These are phyloP conservation scores for Epistrophe grossulariae DNA, from an alignment of 2,888 invertebrate genomes.

Conservation along the genomic window DNA sequence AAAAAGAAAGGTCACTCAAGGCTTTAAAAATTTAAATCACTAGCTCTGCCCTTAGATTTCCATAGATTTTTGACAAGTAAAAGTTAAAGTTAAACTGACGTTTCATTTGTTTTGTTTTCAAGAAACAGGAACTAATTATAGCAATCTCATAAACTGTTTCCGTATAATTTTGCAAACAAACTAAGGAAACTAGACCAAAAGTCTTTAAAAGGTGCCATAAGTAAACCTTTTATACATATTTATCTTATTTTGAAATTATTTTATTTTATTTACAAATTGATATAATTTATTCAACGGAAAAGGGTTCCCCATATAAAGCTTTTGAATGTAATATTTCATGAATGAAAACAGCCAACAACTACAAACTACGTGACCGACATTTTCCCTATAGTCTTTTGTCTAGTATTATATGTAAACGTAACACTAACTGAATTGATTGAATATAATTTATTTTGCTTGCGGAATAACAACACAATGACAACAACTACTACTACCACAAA, in stretches of 20 bases:
- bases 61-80: too few species aligned
- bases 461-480: conserved; percentile 15
- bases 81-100: too few species aligned
- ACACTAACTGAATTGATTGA: conserved; percentile 10
- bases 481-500: neutral
- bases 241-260: neutral
- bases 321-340: neutral
- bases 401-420: neutral
- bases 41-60: too few species aligned
- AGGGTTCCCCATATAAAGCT: neutral
- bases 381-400: neutral
- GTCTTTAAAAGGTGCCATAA: neutral
- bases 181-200: neutral
- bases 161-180: neutral
- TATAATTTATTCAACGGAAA: neutral
- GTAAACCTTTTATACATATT: neutral
- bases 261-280: neutral
- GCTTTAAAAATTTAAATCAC: too few species aligned
- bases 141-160: too few species aligned
- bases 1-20: too few species aligned
- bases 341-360: neutral
- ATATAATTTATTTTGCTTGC: conserved; percentile 26
- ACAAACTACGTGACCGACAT: neutral
- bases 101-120: too few species aligned
- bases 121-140: too few species aligned